Conservation (phyloP, 2,797 vertebrate species). For the Morus bassanus region DNA sequence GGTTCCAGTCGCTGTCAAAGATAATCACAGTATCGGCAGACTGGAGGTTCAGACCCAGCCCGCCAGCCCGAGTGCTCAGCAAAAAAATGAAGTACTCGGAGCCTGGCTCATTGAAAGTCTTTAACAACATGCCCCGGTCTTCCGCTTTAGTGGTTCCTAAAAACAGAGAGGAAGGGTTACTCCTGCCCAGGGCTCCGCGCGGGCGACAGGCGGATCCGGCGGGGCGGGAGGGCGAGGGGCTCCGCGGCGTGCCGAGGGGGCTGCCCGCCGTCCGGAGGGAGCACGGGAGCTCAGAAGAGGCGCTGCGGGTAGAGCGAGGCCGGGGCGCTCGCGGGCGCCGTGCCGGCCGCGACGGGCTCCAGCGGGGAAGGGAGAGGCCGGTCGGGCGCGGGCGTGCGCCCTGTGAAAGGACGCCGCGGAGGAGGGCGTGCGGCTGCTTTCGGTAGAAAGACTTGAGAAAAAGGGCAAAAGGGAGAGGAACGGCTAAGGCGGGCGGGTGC, state of each 20-base stretch:
- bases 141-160: conserved; percentile 93
- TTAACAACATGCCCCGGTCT: conserved; percentile 92
- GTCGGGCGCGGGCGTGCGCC: too few species aligned
- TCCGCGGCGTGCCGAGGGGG: neutral
- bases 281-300: too few species aligned
- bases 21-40: conserved; percentile 94
- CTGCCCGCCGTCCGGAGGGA: neutral
- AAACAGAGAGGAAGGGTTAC: neutral
- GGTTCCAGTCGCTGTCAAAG: conserved; percentile 98
- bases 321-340: too few species aligned
- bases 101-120: conserved; percentile 90
- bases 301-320: too few species aligned
- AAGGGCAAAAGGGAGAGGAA: neutral
- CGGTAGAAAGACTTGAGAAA: neutral
- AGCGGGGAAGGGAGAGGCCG: neutral
- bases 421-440: neutral
- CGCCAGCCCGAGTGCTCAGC: conserved; percentile 91
- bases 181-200: neutral
- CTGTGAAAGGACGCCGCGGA: neutral
- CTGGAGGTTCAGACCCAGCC: conserved; percentile 92
- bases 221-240: neutral
- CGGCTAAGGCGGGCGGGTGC: neutral
- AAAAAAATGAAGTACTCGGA: conserved; percentile 94
- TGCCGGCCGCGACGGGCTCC: neutral
- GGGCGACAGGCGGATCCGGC: too few species aligned